Evolutionary conservation across 2,888 invertebrate genomes (phyloP), one percentile per base, ranked within the genome.

Genomic region (Blastobasis adustella): DNA sequence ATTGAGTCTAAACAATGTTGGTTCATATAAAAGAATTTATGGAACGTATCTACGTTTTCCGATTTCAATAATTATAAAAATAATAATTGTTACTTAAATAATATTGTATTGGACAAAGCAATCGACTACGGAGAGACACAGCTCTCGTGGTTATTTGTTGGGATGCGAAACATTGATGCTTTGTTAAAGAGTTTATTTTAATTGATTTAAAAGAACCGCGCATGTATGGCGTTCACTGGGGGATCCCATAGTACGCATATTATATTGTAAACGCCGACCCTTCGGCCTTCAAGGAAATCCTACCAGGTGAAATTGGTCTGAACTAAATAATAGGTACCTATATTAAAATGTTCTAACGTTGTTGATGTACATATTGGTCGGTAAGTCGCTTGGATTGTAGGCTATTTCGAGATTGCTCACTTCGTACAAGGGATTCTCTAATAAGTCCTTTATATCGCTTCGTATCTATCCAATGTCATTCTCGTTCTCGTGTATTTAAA

Each of bases 341-440:
- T 49, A 37, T 42, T 66, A 67, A 40, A 70, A 66, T 69, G 69
- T 74, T 77, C 66, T 71, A 68, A 74, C 68, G 59, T 77, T 76
- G 82, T 81, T 79, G 66, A 70, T 84, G 82, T 83, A 85, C 61
- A 84, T 85, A 84, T 77, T 76, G 74, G 65, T 74, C 65, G 68
- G 64, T 77, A 76, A 83, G 77, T 76, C 71, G 86, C 86, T 85
- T 87, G 76, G 76, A 73, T 60, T 66, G 79, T 84, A 85, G 82
- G 74, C 79, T 83, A 82, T 73, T 77, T 76, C 73, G 69, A 76
- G 75, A 82, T 80, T 85, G 87, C 86, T 87, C 87, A 87, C 80
- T 83, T 80, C 76, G 74, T 82, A 85, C 83, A 86, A 87, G 85
- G 84, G 82, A 83, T 82, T 78, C 79, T 82, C 73, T 79, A 72